Base-by-base conservation (phyloP, 2,113 vertebrate species). In the Lophochroa leadbeateri region DNA sequence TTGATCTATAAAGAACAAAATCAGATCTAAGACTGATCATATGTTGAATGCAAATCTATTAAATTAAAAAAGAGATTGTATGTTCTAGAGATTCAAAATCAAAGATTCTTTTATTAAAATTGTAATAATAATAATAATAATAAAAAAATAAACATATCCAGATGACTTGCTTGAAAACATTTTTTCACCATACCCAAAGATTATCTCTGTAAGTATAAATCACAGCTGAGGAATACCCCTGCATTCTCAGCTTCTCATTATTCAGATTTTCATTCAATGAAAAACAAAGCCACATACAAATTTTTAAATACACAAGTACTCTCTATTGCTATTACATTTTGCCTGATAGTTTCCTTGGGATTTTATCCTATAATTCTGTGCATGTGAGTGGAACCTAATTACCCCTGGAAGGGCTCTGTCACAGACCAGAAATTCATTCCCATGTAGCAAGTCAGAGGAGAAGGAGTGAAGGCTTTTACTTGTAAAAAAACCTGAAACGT, bases 401-500 rank as follows among this genome's bases (percentile, higher is more conserved):
- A 83, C 4, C 24, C 46, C 53, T 79, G 60, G 8, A 86, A 43
- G 11, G 21, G 4, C n/a, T 74, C 33, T 82, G 17, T 53, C 2
- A 18, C 21, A 50, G 25, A 49, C 5, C 20, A 86, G 47, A 88
- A 85, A 82, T 76, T 79, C 12, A 86, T 82, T 10, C 4, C 14
- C 27, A 35, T 16, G 13, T 13, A 93, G 12, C 17, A 90, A 68
- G 41, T n/a, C 63, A 68, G 29, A 97, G 33, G 37, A 37, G 37
- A 25, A 75, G 9, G 4, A 76, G 7, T 23, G 4, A 33, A 69
- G 10, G 15, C 4, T 64, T 92, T 71, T 33, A 41, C 14, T 47
- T 82, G 8, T 11, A 28, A 89, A 58, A 72, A 44, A 28, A 25
- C 0, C 1, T 7, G 20, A 79, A 14, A 82, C 0, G 0, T 47